Conservation (phyloP, 2,888 invertebrate genomes). For the Rhogogaster chlorosoma region DNA sequence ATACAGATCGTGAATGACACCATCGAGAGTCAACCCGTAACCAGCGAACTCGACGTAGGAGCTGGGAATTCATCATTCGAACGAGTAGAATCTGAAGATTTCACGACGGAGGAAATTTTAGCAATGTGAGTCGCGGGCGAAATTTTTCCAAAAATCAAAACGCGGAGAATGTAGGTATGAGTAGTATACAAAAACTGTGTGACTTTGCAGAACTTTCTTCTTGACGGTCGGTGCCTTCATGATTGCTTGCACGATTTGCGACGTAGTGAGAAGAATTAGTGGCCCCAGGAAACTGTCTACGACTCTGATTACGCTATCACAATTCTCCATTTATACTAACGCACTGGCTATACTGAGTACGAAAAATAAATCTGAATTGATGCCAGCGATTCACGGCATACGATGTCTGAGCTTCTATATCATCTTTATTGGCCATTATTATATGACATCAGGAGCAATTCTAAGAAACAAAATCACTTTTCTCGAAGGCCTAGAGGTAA, state of each 20-base stretch:
- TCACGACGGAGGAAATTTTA: not conserved
- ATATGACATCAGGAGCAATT: constrained; percentile 73
- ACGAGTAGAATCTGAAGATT: not conserved
- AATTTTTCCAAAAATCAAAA: too few species aligned
- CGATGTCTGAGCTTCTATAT: too few species aligned
- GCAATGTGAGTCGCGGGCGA: constrained; percentile 1
- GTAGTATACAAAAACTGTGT: too few species aligned
- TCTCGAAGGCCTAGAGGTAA: not conserved
- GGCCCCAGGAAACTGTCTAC: constrained; percentile 62
- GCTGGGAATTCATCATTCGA: not conserved
- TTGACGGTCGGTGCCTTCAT: constrained; percentile 61
- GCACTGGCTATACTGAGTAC: too few species aligned
- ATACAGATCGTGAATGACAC: not conserved
- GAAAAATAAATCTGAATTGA: too few species aligned
- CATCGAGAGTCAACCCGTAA: not conserved
- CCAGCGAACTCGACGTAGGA: not conserved
- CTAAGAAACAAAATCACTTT: constrained; percentile 56
- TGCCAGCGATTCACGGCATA: too few species aligned
- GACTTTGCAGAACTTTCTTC: constrained; percentile 62
- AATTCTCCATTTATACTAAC: too few species aligned
- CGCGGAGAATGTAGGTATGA: too few species aligned
- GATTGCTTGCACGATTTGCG: constrained; percentile 62
- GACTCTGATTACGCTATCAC: too few species aligned
- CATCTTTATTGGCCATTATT: too few species aligned
- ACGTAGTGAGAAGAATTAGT: constrained; percentile 52